Evolutionary conservation across 2,888 invertebrate species (phyloP), one percentile per base, ranked within the genome.

Genomic region (Sabatieria punctata): DNA sequence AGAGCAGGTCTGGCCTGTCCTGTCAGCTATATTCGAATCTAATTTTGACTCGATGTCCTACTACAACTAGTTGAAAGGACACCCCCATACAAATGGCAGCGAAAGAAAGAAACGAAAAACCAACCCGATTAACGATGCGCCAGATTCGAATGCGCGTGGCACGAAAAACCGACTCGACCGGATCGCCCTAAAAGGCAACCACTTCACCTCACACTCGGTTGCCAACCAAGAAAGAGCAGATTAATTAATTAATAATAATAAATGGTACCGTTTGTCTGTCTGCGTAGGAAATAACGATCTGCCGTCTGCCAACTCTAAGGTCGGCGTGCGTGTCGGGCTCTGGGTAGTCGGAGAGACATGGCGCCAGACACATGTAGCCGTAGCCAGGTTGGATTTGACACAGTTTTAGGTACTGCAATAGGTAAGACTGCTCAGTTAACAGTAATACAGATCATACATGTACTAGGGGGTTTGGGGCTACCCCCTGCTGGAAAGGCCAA

Each of bases 81-180:
- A n/a, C n/a, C n/a, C n/a, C n/a, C n/a, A n/a, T n/a, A n/a, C n/a
- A 30, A 30, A 11, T 30, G 30, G 8, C 30, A 8, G 30, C 15
- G 8, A 30, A 30, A 8, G 30, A 15, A n/a, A 8, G 18, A 37
- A 37, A 37, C 13, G 37, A 37, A 8, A 15, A 22, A 13, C 26
- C 19, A 21, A 40, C 46, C 18, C 27, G 6, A 19, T 22, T 83
- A 21, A 86, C 88, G 41, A 95, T 86, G 57, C 93, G 76, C 95
- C 95, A 97, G 61, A 91, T 91, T 49, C 86, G 76, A 82, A 95
- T 93, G 57, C 93, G 74, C 1, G 91, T 93, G 35, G 93, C 86
- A 68, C 85, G 84, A 67, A 88, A 93, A 59, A 77, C 75, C 41
- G 82, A 80, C 67, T 91, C 91, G 54, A 77, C 77, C n/a, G 76